These are phyloP conservation scores for Sparidentex hasta DNA, from an alignment of 2,797 vertebrate species.

Conservation along the genomic window DNA sequence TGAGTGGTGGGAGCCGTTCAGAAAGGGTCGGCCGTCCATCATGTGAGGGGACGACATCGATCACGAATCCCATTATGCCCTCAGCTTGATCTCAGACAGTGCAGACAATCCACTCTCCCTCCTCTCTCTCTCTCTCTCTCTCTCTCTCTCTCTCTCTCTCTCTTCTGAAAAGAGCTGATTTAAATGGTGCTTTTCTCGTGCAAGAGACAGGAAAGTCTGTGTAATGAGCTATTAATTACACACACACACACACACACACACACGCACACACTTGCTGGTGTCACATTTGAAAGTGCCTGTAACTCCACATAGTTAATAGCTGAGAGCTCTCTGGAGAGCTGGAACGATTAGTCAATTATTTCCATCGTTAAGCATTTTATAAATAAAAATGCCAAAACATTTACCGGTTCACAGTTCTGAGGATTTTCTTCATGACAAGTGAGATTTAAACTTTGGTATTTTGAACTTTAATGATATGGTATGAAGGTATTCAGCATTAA, in stretches of 20 bases:
- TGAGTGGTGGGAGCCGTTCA: conserved; percentile 45
- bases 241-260: conserved; percentile 7
- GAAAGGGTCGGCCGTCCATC: conserved; percentile 46
- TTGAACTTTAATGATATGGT: background rate
- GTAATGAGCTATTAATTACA: conserved; percentile 40
- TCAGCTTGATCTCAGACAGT: conserved; percentile 45
- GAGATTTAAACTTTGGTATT: background rate
- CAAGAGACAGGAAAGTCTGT: conserved; percentile 6
- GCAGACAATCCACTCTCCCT: conserved; percentile 17
- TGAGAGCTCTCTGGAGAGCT: background rate
- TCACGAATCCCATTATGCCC: conserved; percentile 63
- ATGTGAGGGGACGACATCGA: conserved; percentile 54
- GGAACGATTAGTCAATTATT: background rate
- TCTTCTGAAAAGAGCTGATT: conserved; percentile 23
- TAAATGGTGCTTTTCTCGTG: conserved; percentile 15
- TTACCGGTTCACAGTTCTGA: background rate
- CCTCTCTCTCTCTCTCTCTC: too few relatives aligned
- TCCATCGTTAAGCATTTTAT: background rate
- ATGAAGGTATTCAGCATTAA: too few relatives aligned
- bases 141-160: too few relatives aligned
- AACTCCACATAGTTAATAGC: background rate
- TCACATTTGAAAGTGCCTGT: background rate
- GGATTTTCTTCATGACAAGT: background rate
- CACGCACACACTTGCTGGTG: conserved; percentile 5
- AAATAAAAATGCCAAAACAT: background rate